phyloP scores from a whole-genome alignment of 1,140 invertebrate genomes.

The Holcopasites calliopsidis region DNA sequence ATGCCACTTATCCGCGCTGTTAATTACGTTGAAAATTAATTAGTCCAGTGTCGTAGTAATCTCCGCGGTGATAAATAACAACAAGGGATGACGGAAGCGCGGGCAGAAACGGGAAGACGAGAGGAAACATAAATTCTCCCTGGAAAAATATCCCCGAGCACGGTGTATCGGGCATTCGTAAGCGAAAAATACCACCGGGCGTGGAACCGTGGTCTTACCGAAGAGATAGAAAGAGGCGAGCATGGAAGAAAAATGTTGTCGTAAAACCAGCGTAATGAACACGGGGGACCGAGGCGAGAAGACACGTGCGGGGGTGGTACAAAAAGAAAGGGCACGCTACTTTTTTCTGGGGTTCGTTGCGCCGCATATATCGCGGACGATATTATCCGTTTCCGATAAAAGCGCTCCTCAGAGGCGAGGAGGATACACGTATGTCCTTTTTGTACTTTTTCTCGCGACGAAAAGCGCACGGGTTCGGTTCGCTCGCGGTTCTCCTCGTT shows the following conservation, averaged over 20 bases:
- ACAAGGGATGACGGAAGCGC: not conserved
- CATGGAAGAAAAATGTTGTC: conserved; percentile 43
- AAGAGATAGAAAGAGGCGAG: conserved; percentile 12
- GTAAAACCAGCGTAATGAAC: conserved; percentile 57
- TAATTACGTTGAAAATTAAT: conserved; percentile 9
- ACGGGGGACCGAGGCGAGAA: conserved; percentile 15
- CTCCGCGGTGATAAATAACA: not conserved
- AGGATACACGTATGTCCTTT: not conserved
- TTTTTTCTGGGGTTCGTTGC: conserved; percentile 8
- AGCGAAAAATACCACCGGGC: conserved; percentile 25
- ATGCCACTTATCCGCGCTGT: not conserved
- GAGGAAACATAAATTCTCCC: conserved; percentile 6
- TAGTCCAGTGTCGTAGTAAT: not conserved
- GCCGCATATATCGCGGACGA: conserved; percentile 39
- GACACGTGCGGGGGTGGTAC: not conserved
- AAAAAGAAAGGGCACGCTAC: not conserved
- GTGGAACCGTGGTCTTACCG: not conserved
- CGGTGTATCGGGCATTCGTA: conserved; percentile 24
- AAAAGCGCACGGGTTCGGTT: conserved; percentile 28
- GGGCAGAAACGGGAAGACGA: not conserved
- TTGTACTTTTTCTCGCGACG: conserved; percentile 15
- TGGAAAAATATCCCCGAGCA: conserved; percentile 9
- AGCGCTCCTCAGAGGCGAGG: conserved; percentile 24
- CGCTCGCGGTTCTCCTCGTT: too few relatives aligned
- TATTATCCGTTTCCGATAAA: conserved; percentile 64